Percentiles rank a stretch among this genome's conserved stretches.
phyloP scores from a whole-genome alignment of 2,888 invertebrate species.

The Galerucella pusilla region DNA sequence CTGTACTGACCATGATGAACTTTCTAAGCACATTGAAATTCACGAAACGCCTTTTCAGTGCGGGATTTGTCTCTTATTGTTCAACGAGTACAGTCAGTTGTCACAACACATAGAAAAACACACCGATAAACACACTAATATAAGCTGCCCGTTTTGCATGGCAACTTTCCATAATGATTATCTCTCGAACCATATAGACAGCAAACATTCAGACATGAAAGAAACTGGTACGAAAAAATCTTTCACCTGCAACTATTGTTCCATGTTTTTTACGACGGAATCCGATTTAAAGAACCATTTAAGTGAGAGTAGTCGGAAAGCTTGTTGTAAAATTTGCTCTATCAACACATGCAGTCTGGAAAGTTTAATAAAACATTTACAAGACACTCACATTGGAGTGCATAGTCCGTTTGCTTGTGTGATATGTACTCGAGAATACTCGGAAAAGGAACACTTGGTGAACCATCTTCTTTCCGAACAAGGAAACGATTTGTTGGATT shows the following conservation, averaged over 20 bases:
- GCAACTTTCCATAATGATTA: neutral
- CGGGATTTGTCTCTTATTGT: neutral
- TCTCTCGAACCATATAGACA: constrained; percentile 1
- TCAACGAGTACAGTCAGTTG: neutral
- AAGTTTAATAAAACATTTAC: constrained; percentile 5
- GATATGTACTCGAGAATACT: constrained; percentile 6
- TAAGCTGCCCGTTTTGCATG: neutral
- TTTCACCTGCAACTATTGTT: neutral
- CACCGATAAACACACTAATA: neutral
- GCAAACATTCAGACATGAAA: constrained; percentile 12
- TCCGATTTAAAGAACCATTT: neutral
- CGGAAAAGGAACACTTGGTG: neutral
- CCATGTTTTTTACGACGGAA: neutral
- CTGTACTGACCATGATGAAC: neutral
- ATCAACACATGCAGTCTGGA: neutral
- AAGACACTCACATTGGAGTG: neutral
- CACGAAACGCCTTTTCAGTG: constrained; percentile 3
- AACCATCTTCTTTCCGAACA: constrained; percentile 7
- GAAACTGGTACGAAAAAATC: constrained; percentile 7
- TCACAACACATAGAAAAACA: neutral
- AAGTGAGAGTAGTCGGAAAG: neutral
- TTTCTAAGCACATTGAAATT: neutral
- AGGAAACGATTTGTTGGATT: constrained; percentile 3
- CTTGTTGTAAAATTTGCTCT: constrained; percentile 13
- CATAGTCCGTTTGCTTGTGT: constrained; percentile 1